Evolutionary conservation across 2,797 vertebrate genomes (phyloP).

Genomic region (Mus caroli): DNA sequence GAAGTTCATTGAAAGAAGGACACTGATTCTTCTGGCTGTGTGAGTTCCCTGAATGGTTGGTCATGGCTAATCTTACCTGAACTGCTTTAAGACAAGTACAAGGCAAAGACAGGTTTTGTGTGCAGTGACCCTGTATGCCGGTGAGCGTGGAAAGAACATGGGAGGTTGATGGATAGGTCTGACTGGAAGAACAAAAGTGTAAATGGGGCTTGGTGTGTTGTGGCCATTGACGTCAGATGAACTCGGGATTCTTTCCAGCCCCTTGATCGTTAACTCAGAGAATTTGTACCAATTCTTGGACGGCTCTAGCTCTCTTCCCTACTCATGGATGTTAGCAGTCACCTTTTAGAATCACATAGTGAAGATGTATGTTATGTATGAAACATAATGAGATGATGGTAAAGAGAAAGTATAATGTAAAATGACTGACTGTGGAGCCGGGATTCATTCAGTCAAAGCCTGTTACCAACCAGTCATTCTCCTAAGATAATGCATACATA

Average conservation of each 20-base stretch:
- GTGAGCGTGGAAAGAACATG: neutral
- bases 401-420: neutral
- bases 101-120: too few species aligned
- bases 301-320: neutral
- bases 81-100: neutral
- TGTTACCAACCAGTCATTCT: neutral
- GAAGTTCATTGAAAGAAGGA: neutral
- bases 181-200: neutral
- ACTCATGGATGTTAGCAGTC: neutral
- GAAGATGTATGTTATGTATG: neutral
- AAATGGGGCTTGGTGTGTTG: neutral
- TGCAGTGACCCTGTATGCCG: too few species aligned
- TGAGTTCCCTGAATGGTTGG: neutral
- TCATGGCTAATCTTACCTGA: neutral
- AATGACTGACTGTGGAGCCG: neutral
- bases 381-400: too few species aligned
- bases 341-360: neutral
- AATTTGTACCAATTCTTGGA: too few species aligned
- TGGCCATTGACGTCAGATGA: fast-evolving
- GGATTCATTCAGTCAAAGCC: neutral
- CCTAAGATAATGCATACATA: neutral
- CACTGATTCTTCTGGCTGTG: neutral
- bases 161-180: neutral
- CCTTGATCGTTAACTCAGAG: neutral
- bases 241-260: neutral